phyloP scores from a whole-genome alignment of 1,140 invertebrate genomes.

The Augochlora pura region DNA sequence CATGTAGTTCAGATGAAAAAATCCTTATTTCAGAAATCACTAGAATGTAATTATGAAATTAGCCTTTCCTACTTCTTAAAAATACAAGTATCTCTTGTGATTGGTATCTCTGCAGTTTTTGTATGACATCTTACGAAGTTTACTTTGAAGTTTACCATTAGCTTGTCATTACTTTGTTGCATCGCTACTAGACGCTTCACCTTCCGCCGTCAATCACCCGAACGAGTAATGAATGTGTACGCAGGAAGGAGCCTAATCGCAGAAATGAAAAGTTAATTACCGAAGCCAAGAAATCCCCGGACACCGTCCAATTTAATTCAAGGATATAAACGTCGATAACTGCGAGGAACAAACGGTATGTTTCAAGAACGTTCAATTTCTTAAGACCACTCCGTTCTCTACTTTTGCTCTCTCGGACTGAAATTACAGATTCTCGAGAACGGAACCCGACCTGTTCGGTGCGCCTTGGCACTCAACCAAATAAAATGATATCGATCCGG shows the following conservation, averaged over 20 bases:
- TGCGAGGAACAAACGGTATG: not conserved
- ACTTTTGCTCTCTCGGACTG: not conserved
- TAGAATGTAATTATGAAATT: too few species aligned
- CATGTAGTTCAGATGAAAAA: too few species aligned
- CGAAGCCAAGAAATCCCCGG: not conserved
- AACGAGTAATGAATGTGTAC: not conserved
- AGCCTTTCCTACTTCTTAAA: too few species aligned
- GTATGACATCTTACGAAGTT: too few species aligned
- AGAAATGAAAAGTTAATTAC: too few species aligned
- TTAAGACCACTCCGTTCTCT: not conserved
- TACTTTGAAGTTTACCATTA: too few species aligned
- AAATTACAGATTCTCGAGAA: not conserved
- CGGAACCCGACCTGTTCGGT: not conserved
- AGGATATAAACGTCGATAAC: not conserved
- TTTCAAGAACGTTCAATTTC: not conserved
- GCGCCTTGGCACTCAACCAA: constrained; percentile 7
- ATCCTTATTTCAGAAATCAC: too few species aligned
- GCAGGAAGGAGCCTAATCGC: too few species aligned
- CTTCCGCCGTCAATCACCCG: not conserved
- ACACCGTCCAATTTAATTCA: not conserved
- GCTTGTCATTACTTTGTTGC: too few species aligned
- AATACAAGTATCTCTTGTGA: too few species aligned
- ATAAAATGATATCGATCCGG: constrained; percentile 9
- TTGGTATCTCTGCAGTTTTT: too few species aligned
- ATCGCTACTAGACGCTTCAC: too few species aligned